Percentiles rank a stretch among this genome's conserved stretches.
These are phyloP conservation scores for Dolichotis patagonum DNA, from an alignment of 2,113 vertebrate species.

Conservation along the genomic window DNA sequence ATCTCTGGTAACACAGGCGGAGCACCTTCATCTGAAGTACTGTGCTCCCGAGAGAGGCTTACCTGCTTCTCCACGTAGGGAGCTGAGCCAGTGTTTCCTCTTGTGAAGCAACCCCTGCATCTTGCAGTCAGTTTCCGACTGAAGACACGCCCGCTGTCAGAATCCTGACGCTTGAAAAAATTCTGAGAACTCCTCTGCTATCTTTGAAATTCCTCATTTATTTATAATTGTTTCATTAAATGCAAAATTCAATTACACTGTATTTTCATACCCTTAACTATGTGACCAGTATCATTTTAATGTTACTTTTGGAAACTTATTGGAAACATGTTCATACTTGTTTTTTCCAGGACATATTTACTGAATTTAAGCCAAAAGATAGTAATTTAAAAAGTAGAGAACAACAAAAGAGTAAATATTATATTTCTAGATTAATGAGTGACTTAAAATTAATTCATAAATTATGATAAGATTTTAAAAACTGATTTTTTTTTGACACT, in stretches of 20 bases:
- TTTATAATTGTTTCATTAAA: background rate
- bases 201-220: background rate
- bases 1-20: background rate
- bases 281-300: slow-evolving; percentile 47
- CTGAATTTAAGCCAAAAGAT: slow-evolving; percentile 68
- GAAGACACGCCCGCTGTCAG: background rate
- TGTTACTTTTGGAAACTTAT: slow-evolving; percentile 45
- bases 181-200: background rate
- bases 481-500: background rate
- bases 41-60: background rate
- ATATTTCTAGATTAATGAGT: slow-evolving; percentile 24
- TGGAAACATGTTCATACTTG: slow-evolving; percentile 52
- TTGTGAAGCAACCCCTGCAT: background rate
- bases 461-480: background rate
- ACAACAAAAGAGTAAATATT: background rate
- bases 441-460: background rate
- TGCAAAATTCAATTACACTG: background rate
- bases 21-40: background rate
- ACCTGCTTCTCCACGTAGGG: background rate
- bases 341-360: background rate
- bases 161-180: background rate
- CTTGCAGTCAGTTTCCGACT: background rate
- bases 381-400: background rate
- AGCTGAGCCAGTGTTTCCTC: background rate
- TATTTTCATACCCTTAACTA: background rate